A percentile compares a stretch with the other conserved stretches of the same genome.
phyloP scores from a whole-genome alignment of 1,140 invertebrate genomes.

The Thalassaphorura encarpata region DNA sequence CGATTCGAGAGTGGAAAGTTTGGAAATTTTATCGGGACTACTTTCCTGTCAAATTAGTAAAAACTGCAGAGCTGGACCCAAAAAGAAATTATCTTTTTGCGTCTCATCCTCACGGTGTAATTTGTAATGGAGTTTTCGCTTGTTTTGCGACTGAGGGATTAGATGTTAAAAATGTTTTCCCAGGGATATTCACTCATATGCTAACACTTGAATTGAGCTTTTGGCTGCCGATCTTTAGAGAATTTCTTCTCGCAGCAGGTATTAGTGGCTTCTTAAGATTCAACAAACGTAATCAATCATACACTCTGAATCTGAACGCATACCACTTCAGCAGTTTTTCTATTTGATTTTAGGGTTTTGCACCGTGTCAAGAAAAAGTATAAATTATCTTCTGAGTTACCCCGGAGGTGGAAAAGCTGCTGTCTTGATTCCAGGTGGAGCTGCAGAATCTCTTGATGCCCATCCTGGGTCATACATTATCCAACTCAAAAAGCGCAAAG shows the following conservation, averaged over 20 bases:
- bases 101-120: slow-evolving; percentile 78
- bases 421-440: slow-evolving; percentile 22
- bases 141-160: slow-evolving; percentile 67
- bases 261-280: too few relatives aligned
- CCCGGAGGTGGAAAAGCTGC: slow-evolving; percentile 21
- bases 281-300: too few relatives aligned
- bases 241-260: slow-evolving; percentile 42
- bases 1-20: slow-evolving; percentile 52
- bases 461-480: slow-evolving; percentile 30
- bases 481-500: slow-evolving; percentile 36
- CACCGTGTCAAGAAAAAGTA: slow-evolving; percentile 34
- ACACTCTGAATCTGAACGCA: too few relatives aligned
- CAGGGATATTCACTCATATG: slow-evolving; percentile 58
- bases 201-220: slow-evolving; percentile 71
- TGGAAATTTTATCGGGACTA: slow-evolving; percentile 67
- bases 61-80: slow-evolving; percentile 66
- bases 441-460: slow-evolving; percentile 20
- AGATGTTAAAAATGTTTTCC: slow-evolving; percentile 61
- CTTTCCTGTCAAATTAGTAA: slow-evolving; percentile 72
- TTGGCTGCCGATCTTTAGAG: slow-evolving; percentile 66
- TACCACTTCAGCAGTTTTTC: slow-evolving; percentile 46
- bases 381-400: slow-evolving; percentile 31
- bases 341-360: too few relatives aligned
- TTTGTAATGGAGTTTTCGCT: slow-evolving; percentile 60
- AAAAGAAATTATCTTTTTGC: slow-evolving; percentile 73